phyloP scores from a whole-genome alignment of 2,113 vertebrate genomes.

The Budorcas taxicolor region DNA sequence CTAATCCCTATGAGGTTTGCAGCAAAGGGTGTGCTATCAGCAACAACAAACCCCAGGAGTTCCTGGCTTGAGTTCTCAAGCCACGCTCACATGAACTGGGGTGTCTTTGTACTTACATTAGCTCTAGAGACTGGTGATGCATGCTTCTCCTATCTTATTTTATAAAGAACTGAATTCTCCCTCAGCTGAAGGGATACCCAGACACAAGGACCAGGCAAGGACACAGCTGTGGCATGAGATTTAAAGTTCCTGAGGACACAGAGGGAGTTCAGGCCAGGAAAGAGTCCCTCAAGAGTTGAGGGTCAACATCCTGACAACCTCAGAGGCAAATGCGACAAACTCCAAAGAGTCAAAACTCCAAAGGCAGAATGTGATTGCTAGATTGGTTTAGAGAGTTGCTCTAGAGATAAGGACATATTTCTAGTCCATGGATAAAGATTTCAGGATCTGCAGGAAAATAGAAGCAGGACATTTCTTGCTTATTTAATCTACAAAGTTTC shows the following conservation, averaged over 20 bases:
- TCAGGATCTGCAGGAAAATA: background rate
- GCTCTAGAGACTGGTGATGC: background rate
- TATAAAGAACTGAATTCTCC: background rate
- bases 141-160: background rate
- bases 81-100: background rate
- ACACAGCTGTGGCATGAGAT: background rate
- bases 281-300: background rate
- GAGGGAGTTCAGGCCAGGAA: background rate
- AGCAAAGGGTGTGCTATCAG: background rate
- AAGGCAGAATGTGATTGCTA: background rate
- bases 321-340: background rate
- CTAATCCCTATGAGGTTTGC: slow-evolving; percentile 33
- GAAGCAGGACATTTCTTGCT: background rate
- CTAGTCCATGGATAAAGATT: background rate
- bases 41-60: background rate
- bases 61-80: slow-evolving; percentile 17
- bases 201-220: background rate
- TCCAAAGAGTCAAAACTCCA: background rate
- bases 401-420: background rate
- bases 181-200: background rate
- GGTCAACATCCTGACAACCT: background rate
- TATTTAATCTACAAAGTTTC: background rate
- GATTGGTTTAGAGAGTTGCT: background rate
- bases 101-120: background rate
- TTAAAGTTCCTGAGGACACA: background rate